phyloP scores from a whole-genome alignment of 2,888 invertebrate species.

The Furcula furcula region DNA sequence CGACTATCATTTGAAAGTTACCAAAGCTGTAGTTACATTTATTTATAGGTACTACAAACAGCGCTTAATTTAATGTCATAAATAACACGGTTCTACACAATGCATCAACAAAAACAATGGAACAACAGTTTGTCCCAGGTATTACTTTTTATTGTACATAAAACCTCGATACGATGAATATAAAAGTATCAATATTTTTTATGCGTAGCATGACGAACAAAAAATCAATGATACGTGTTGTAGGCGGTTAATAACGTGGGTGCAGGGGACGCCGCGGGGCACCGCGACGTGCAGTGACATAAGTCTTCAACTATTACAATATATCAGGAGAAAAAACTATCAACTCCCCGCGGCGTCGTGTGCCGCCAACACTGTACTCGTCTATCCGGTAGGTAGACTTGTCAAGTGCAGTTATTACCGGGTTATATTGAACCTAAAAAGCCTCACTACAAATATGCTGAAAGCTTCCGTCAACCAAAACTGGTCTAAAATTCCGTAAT shows the following conservation, averaged over 20 bases:
- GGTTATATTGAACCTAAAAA: constrained; percentile 61
- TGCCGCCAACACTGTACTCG: constrained; percentile 55
- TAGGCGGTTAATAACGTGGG: constrained; percentile 55
- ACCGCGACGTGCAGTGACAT: constrained; percentile 52
- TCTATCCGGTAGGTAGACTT: constrained; percentile 48
- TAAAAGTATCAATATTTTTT: constrained; percentile 29
- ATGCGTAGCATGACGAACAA: constrained; percentile 68
- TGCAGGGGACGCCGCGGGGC: constrained; percentile 40
- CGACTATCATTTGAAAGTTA: neutral
- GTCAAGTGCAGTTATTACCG: constrained; percentile 50
- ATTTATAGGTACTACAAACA: too few species aligned
- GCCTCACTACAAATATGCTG: constrained; percentile 43
- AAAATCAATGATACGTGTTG: constrained; percentile 64
- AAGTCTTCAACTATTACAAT: constrained; percentile 69
- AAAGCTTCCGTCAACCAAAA: constrained; percentile 53
- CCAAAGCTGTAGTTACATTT: neutral
- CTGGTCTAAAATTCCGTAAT: constrained; percentile 40
- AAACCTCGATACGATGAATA: constrained; percentile 20
- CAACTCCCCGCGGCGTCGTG: constrained; percentile 70
- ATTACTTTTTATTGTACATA: constrained; percentile 27
- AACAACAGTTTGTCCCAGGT: constrained; percentile 12
- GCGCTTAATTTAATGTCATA: neutral
- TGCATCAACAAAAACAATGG: neutral
- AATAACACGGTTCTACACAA: neutral
- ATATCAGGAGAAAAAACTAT: constrained; percentile 61